Evolutionary conservation across 2,113 vertebrate genomes (phyloP), one percentile per base, ranked within the genome.

Genomic region (Rhipidura dahli): DNA sequence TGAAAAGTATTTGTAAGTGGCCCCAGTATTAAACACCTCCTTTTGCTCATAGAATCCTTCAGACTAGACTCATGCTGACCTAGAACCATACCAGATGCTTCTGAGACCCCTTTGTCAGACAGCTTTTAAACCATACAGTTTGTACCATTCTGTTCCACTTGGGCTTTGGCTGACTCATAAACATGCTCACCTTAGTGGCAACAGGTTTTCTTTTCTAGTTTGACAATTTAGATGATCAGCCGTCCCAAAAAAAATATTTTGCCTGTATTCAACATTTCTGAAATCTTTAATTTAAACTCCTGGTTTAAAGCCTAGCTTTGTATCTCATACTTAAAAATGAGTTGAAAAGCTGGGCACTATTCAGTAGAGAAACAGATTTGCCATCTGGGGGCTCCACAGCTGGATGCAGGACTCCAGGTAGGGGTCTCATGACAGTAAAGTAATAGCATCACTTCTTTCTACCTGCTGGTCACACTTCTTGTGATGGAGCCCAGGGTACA

Each of bases 61-160:
- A 90, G n/a, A 28, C 10, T 13, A 60, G 37, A 73, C 18, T 49
- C 37, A 57, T 16, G 8, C 20, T 47, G 20, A 27, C 20, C 45
- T 65, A 45, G 37, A 76, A 35, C 7, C 3, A 9, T 16, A 39
- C 2, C 37, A 54, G 19, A 20, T 1, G 0, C 3, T 71, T 66
- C 57, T 45, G 50, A 61, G 40, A 40, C 8, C 7, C 2, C 5
- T 64, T 71, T 65, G 10, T 51, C 37, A 69, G 15, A 39, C 10
- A 33, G 2, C 2, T 66, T 77, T 78, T 53, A 61, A 83, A 66
- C 47, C 6, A 7, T 18, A 26, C 3, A 42, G 1, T 76, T 69
- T 80, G 21, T 47, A 56, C 18, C 15, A 11, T 72, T 72, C 30
- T 53, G 7, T 51, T 87, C 83, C 28, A 30, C 7, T 51, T 11